Conservation (phyloP, 2,113 vertebrate genomes). For the Cottus gobio region DNA sequence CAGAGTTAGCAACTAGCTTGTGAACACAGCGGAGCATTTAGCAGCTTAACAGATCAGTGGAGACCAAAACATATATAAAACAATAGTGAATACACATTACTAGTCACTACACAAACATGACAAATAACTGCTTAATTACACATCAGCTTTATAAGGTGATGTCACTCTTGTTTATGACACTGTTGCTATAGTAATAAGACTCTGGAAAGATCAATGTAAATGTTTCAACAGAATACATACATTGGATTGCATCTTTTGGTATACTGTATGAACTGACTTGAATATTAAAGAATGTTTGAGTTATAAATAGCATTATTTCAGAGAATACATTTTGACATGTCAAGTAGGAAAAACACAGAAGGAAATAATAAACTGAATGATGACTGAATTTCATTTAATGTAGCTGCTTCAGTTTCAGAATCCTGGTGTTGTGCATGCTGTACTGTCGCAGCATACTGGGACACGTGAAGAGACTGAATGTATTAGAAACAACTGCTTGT, state of each 20-base stretch:
- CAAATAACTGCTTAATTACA: no score
- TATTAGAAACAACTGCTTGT: neutral
- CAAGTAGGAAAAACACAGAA: neutral
- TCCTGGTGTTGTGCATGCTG: neutral
- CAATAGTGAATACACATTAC: no score
- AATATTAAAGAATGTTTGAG: neutral
- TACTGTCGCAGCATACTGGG: neutral
- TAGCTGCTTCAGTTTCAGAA: neutral
- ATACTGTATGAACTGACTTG: neutral
- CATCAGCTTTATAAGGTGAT: no score
- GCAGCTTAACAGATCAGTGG: neutral
- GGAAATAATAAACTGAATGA: neutral
- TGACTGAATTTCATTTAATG: neutral
- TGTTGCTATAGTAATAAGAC: no score
- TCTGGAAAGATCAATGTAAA: neutral
- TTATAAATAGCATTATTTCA: neutral
- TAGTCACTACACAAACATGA: no score
- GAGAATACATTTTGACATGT: neutral
- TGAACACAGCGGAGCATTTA: neutral
- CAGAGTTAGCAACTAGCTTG: neutral
- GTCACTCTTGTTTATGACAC: no score
- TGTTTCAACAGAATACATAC: no score
- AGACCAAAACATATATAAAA: no score
- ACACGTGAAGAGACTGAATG: neutral
- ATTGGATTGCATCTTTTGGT: no score